Conservation (phyloP, 2,113 vertebrate species). For the Amphiprion ocellaris region DNA sequence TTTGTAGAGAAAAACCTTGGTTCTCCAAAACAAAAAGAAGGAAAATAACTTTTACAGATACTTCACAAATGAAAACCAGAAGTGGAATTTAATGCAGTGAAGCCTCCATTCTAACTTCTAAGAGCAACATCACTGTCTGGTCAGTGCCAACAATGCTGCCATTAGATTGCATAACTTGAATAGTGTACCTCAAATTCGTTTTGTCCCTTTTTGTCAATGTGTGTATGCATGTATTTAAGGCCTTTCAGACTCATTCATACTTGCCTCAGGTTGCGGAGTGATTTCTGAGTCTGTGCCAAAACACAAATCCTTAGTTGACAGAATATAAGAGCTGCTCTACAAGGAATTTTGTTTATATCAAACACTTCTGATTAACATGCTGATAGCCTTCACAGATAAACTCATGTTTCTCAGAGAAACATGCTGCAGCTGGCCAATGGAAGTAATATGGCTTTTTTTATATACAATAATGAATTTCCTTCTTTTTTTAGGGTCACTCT, state of each 20-base stretch:
- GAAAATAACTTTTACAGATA: background rate
- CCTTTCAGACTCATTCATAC: slow-evolving; percentile 15
- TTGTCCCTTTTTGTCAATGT: background rate
- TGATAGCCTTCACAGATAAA: slow-evolving; percentile 28
- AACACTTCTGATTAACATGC: slow-evolving; percentile 44
- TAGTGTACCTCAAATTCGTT: slow-evolving; percentile 39
- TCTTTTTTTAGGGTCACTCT: slow-evolving; percentile 88
- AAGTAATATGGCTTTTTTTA: background rate
- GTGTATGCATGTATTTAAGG: background rate
- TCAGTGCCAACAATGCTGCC: slow-evolving; percentile 3
- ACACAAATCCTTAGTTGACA: slow-evolving; percentile 33
- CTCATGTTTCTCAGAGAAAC: slow-evolving; percentile 33
- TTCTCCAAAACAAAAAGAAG: background rate
- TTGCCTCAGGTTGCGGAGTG: slow-evolving; percentile 46
- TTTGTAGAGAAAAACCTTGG: background rate
- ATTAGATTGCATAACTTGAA: slow-evolving; percentile 39
- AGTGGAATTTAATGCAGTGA: background rate
- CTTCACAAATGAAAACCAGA: background rate
- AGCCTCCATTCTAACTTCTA: slow-evolving; percentile 2
- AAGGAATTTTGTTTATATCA: slow-evolving; percentile 41
- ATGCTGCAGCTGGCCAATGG: slow-evolving; percentile 31
- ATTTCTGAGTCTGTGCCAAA: slow-evolving; percentile 54
- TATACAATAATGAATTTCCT: slow-evolving; percentile 26
- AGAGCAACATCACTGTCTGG: background rate
- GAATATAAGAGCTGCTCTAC: slow-evolving; percentile 6